Percentiles rank a stretch among this genome's conserved stretches.
Conservation (phyloP, 1,140 invertebrate species). For the Scaptomyza montana region DNA sequence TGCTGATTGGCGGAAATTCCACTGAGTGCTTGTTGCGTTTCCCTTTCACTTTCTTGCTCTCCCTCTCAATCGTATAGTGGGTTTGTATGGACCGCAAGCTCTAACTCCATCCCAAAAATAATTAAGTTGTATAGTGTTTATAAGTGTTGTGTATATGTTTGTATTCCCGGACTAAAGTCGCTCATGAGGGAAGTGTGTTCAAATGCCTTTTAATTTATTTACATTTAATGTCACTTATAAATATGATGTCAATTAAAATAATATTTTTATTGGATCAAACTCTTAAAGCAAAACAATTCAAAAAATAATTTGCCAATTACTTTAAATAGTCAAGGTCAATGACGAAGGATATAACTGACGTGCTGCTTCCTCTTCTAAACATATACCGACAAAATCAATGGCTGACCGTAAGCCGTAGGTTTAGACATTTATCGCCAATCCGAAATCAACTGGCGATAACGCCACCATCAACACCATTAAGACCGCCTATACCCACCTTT, state of each 20-base stretch:
- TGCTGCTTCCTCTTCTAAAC: neutral
- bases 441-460: slow-evolving; percentile 14
- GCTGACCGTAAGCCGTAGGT: slow-evolving; percentile 9
- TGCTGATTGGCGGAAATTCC: slow-evolving; percentile 61
- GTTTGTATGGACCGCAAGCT: slow-evolving; percentile 1
- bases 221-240: neutral
- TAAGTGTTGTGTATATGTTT: too few relatives aligned
- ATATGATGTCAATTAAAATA: neutral
- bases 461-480: neutral
- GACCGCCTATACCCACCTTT: neutral
- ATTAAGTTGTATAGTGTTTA: neutral
- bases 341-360: too few relatives aligned
- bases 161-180: too few relatives aligned
- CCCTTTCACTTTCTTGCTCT: slow-evolving; percentile 17
- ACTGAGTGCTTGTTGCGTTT: slow-evolving; percentile 22
- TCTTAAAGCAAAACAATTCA: neutral
- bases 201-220: neutral
- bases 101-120: neutral
- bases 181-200: too few relatives aligned
- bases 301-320: neutral
- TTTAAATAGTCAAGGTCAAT: neutral
- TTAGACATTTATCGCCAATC: slow-evolving; percentile 37
- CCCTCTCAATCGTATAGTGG: neutral
- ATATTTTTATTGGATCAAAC: neutral
- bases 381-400: neutral